Conservation (phyloP, 2,113 vertebrate species). For the Orcinus orca region DNA sequence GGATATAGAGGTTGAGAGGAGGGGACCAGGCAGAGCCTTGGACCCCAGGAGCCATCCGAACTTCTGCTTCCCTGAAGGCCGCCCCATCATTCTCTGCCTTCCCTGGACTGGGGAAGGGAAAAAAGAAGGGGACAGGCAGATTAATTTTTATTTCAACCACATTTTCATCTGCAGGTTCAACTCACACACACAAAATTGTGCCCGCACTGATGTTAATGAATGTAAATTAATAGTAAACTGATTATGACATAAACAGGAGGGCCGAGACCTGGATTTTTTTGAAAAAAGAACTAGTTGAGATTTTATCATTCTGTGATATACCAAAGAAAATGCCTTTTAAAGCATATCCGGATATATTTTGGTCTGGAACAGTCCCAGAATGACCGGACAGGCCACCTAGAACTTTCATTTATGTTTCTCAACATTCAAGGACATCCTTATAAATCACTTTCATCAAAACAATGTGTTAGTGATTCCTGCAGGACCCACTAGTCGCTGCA, state of each 20-base stretch:
- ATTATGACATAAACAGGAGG: background rate
- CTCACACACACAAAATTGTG: background rate
- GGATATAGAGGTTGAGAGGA: background rate
- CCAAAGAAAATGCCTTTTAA: background rate
- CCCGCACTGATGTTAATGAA: background rate
- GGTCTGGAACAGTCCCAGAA: background rate
- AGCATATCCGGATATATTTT: background rate
- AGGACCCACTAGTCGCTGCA: too few species aligned
- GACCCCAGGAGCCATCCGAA: fast-evolving
- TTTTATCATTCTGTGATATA: background rate
- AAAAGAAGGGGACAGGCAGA: background rate
- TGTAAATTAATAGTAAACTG: background rate
- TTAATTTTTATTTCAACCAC: background rate
- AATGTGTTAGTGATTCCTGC: background rate
- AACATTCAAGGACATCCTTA: background rate
- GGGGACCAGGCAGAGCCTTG: background rate
- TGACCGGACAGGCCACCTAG: background rate
- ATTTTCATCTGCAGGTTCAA: background rate
- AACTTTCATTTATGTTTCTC: background rate
- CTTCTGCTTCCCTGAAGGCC: background rate
- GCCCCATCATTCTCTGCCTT: fast-evolving
- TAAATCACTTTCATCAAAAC: background rate
- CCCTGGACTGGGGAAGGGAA: background rate
- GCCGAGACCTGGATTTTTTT: background rate
- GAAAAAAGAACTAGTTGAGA: background rate